Base-by-base conservation (phyloP, 2,113 vertebrate genomes). In the Syngnathus floridae region DNA sequence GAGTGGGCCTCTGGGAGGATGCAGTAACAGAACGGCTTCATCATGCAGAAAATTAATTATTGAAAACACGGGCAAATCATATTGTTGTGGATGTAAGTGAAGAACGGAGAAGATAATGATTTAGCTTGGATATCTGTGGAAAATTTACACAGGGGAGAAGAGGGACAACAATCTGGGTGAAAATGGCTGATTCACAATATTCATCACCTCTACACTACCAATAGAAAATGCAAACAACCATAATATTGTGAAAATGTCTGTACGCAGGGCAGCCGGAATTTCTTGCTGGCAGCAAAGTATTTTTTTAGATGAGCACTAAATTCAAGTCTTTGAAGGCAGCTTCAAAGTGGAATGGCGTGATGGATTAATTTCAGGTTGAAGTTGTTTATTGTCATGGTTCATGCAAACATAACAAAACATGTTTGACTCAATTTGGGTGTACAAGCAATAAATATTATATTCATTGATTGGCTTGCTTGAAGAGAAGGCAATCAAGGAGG, bases 1-100 rank as follows among this genome's bases (percentile, higher is more conserved):
- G 74, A 72, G 72, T 56, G 21, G 36, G 76, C 85, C 84, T 78
- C 9, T 52, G 78, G 84, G 80, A 75, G 66, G 62, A 75, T 1
- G 22, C 17, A n/a, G 41, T 26, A 72, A 75, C 76, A 64, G 67
- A 84, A 59, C 38, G 19, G 82, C 81, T 72, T 81, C 73, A 73
- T 68, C 79, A 78, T 72, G 69, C 80, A 83, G 67, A 85, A 89
- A 84, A 88, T 87, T 73, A 83, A 86, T 86, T 86, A 85, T 81
- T 86, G 81, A 86, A 83, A 84, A 83, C 79, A 83, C 22, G 66
- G 58, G 68, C 64, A 74, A 83, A 83, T 84, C 75, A 66, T 76
- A 79, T 84, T 77, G 75, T 80, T 80, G 80, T 76, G 82, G 71
- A 71, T 84, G 80, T 78, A 78, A 81, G 71, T 71, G 71, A 76